Conservation (phyloP, 1,140 invertebrate species). For the Neoseiulus cucumeris region DNA sequence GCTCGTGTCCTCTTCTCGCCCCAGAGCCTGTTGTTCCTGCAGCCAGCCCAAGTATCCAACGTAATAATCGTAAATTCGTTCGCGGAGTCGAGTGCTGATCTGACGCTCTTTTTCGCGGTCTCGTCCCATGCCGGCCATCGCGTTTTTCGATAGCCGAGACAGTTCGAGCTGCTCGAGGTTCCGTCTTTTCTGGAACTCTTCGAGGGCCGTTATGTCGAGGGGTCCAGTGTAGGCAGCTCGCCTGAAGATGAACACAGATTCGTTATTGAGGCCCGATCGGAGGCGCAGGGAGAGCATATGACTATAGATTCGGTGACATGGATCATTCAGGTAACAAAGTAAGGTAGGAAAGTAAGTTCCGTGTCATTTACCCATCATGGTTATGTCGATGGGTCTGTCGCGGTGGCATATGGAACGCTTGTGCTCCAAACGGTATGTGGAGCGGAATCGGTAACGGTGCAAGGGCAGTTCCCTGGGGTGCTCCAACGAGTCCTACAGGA, state of each 20-base stretch:
- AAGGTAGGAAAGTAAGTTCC: too few species aligned
- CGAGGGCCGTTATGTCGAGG: not conserved
- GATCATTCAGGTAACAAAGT: too few species aligned
- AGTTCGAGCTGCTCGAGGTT: conserved; percentile 5
- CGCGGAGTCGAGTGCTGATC: not conserved
- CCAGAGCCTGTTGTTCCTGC: not conserved
- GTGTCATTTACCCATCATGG: not conserved
- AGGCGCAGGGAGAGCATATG: too few species aligned
- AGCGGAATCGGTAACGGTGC: not conserved
- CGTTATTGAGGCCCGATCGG: too few species aligned
- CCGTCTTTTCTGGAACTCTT: conserved; percentile 6
- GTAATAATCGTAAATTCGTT: not conserved
- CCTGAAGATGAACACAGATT: too few species aligned
- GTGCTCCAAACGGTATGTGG: not conserved
- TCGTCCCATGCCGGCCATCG: not conserved
- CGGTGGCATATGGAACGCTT: not conserved
- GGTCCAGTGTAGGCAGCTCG: too few species aligned
- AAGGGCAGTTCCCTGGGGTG: not conserved
- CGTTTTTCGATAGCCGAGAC: not conserved
- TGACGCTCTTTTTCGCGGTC: not conserved
- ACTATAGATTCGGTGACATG: too few species aligned
- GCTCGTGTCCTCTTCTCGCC: not conserved
- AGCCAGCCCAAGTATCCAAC: conserved; percentile 4
- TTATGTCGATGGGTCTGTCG: not conserved
- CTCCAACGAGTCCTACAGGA: not conserved